Evolutionary conservation across 2,797 vertebrate species (phyloP).

Genomic region (Graptemys geographica): DNA sequence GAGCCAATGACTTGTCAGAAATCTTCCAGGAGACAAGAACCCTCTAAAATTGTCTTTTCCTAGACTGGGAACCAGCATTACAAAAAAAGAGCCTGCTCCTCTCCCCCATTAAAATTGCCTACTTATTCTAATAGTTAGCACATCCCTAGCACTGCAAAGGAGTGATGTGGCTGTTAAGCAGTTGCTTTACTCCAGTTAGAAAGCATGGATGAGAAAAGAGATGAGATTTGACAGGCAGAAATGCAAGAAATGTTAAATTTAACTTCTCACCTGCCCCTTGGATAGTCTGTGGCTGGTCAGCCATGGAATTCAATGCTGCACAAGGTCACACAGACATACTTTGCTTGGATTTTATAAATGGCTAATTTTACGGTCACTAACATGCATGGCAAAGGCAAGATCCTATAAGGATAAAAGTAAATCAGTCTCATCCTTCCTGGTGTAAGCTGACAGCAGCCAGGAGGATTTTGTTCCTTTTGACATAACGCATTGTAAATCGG

Average conservation of each 20-base stretch:
- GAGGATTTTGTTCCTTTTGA: not conserved
- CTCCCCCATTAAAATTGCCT: not conserved
- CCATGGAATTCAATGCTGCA: not conserved
- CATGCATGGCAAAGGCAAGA: not conserved
- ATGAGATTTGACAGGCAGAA: constrained; percentile 11
- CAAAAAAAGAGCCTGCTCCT: accelerated
- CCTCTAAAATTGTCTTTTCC: not conserved
- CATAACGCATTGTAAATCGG: not conserved
- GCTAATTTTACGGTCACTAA: not conserved
- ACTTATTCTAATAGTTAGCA: not conserved
- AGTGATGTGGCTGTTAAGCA: not conserved
- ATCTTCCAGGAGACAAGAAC: not conserved
- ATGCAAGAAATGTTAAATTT: not conserved
- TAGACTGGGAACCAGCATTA: not conserved
- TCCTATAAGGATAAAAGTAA: not conserved
- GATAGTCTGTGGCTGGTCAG: not conserved
- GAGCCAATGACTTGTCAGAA: not conserved
- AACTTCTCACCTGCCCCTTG: not conserved
- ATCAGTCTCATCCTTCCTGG: not conserved
- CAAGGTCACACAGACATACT: not conserved
- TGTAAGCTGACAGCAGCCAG: not conserved
- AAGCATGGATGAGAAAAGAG: not conserved
- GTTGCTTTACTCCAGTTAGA: not conserved
- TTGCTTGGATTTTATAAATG: constrained; percentile 20
- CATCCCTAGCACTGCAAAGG: not conserved